phyloP scores from a whole-genome alignment of 2,113 vertebrate species.

The Casuarius casuarius region DNA sequence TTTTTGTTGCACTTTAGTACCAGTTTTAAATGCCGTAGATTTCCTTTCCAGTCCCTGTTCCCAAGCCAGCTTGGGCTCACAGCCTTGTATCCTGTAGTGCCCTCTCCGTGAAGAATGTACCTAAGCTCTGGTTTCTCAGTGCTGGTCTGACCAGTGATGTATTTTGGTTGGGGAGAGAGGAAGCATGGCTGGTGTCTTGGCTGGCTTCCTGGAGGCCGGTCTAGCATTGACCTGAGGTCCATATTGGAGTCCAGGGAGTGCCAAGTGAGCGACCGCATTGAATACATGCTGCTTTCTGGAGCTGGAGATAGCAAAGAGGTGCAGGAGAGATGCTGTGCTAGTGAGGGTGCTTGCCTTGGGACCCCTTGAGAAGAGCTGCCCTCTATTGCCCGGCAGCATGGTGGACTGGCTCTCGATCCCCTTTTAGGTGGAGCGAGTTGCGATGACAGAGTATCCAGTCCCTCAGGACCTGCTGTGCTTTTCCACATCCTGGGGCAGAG shows the following conservation, averaged over 20 bases:
- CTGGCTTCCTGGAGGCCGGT: neutral
- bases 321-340: neutral
- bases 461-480: rapidly evolving
- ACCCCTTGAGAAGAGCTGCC: neutral
- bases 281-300: slow-evolving; percentile 38
- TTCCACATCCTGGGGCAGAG: neutral
- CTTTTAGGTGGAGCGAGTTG: neutral
- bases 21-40: slow-evolving; percentile 59
- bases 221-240: neutral
- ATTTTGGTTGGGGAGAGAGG: neutral
- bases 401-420: neutral
- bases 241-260: neutral
- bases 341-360: neutral
- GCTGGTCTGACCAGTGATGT: neutral
- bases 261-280: neutral
- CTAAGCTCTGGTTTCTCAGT: slow-evolving; percentile 47
- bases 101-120: slow-evolving; percentile 27
- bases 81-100: slow-evolving; percentile 15
- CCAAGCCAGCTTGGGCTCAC: slow-evolving; percentile 5
- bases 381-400: neutral
- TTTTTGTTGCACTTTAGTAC: slow-evolving; percentile 74
- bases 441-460: neutral
- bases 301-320: slow-evolving; percentile 18
- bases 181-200: neutral
- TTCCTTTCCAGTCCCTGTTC: slow-evolving; percentile 53